Conservation (phyloP, 1,140 invertebrate species). For the Caenorhabditis remanei region DNA sequence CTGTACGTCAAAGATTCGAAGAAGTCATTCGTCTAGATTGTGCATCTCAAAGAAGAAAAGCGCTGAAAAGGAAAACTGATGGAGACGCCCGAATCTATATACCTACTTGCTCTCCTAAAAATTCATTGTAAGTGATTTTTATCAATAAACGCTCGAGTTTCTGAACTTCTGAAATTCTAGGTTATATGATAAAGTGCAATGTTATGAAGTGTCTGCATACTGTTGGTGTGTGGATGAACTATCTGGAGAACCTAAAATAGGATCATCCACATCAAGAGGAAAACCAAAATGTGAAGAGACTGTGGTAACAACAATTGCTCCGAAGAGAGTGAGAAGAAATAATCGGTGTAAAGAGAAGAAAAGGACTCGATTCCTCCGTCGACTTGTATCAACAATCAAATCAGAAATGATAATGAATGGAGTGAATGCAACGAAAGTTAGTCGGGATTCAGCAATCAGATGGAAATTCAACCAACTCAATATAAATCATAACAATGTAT, state of each 20-base stretch:
- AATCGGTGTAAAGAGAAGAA: slow-evolving; percentile 47
- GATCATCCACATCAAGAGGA: slow-evolving; percentile 17
- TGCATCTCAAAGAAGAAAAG: slow-evolving; percentile 41
- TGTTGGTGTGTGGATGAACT: slow-evolving; percentile 43
- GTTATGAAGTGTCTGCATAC: slow-evolving; percentile 22
- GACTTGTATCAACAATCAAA: slow-evolving; percentile 56
- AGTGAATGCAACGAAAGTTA: slow-evolving; percentile 51
- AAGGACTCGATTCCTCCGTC: slow-evolving; percentile 49
- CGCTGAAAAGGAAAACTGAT: slow-evolving; percentile 20
- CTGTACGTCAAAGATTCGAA: slow-evolving; percentile 35
- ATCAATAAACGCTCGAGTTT: not conserved
- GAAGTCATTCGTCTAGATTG: slow-evolving; percentile 45
- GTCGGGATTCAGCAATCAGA: slow-evolving; percentile 57
- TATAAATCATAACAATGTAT: slow-evolving; percentile 56
- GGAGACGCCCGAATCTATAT: slow-evolving; percentile 21
- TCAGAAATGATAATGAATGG: slow-evolving; percentile 62
- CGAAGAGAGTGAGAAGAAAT: slow-evolving; percentile 37
- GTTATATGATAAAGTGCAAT: slow-evolving; percentile 33
- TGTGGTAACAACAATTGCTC: not conserved
- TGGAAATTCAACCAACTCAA: slow-evolving; percentile 60
- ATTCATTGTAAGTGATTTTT: not conserved
- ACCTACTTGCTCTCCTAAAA: slow-evolving; percentile 38
- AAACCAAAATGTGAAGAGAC: slow-evolving; percentile 13
- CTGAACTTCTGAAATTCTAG: not conserved
- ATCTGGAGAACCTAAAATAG: slow-evolving; percentile 20